These are phyloP conservation scores for Alligator sinensis DNA, from an alignment of 2,113 vertebrate genomes.

Conservation along the genomic window DNA sequence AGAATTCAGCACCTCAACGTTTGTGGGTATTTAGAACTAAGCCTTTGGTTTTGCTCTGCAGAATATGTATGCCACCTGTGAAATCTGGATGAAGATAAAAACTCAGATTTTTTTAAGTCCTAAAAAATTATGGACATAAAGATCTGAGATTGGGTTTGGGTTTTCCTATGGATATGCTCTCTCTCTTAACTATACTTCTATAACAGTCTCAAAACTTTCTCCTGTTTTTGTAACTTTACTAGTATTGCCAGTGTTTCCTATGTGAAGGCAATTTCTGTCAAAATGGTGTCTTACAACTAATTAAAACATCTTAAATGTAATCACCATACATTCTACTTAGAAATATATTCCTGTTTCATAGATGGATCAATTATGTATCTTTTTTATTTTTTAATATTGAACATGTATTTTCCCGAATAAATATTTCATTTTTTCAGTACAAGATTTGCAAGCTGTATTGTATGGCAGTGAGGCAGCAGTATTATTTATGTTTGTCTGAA, in stretches of 20 bases:
- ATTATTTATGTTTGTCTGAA: not conserved
- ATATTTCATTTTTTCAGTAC: not conserved
- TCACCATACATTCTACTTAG: not conserved
- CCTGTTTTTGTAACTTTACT: no score
- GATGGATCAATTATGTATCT: not conserved
- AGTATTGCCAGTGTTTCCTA: no score
- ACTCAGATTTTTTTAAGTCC: not conserved
- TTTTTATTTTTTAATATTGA: not conserved
- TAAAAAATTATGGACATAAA: not conserved
- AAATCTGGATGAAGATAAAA: not conserved
- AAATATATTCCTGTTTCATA: not conserved
- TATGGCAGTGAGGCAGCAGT: not conserved
- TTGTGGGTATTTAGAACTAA: not conserved
- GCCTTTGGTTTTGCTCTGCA: not conserved
- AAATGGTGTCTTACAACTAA: no score
- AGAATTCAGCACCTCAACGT: not conserved
- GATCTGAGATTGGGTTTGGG: not conserved
- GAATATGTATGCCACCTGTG: rapidly evolving
- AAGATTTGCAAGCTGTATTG: not conserved
- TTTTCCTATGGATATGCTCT: rapidly evolving
- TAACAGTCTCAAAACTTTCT: no score
- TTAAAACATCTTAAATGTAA: not conserved
- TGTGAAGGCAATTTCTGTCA: no score
- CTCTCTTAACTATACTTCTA: no score
- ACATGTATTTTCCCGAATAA: not conserved